Percentiles rank a stretch among this genome's conserved stretches.
Conservation (phyloP, 2,113 vertebrate species). For the Grammomys surdaster region DNA sequence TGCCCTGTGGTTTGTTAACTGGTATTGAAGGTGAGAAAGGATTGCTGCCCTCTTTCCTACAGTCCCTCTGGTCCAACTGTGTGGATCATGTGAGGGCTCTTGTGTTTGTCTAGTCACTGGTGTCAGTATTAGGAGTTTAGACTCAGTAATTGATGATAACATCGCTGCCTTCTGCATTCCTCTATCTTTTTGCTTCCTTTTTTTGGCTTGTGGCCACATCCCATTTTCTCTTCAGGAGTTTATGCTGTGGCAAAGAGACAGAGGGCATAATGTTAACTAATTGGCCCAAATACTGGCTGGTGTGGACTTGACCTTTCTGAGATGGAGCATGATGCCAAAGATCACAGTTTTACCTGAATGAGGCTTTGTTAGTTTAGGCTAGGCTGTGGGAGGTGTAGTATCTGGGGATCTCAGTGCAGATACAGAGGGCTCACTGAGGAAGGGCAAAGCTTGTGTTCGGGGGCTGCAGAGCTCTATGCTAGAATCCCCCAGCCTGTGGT, state of each 20-base stretch:
- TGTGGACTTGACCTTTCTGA: conserved; percentile 41
- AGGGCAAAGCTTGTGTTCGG: not conserved
- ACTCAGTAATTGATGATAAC: not conserved
- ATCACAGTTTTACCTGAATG: conserved; percentile 16
- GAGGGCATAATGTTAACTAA: conserved; percentile 40
- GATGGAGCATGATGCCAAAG: not conserved
- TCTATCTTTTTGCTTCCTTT: conserved; percentile 52
- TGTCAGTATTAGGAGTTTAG: not conserved
- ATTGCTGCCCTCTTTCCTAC: not conserved
- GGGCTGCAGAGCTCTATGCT: not conserved
- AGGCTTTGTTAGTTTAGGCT: not conserved
- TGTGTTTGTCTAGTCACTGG: not conserved
- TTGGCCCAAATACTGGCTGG: not conserved
- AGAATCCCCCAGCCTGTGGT: not conserved
- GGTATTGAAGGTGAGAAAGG: conserved; percentile 4
- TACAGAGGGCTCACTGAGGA: not conserved
- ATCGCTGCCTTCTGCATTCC: conserved; percentile 28
- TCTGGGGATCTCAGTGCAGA: not conserved
- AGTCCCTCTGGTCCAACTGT: not conserved
- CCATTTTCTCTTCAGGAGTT: conserved; percentile 54
- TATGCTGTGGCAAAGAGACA: conserved; percentile 40
- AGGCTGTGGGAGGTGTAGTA: not conserved
- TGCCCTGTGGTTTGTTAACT: conserved; percentile 19
- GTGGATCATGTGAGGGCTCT: not conserved
- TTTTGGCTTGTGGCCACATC: conserved; percentile 16